Evolutionary conservation across 2,888 invertebrate genomes (phyloP), one percentile per base, ranked within the genome.

Genomic region (Ametastegia equiseti): DNA sequence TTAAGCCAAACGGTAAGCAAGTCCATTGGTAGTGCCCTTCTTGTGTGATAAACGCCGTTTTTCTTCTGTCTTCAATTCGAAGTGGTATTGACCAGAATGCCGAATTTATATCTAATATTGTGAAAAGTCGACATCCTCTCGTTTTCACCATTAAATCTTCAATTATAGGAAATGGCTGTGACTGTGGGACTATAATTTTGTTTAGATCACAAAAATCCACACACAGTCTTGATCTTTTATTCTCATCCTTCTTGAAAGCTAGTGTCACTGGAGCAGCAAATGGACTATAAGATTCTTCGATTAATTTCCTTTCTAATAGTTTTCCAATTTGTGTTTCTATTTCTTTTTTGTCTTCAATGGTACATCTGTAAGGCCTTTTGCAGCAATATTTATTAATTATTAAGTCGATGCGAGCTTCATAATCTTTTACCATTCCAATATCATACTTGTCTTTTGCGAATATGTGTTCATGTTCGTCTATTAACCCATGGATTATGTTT

Each of bases 151-250:
- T 84, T 81, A 90, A 80, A 73, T 89, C 89, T 27, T 89, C 88
- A 71, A 90, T 89, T 6, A 88, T 69, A 23, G 88, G 89, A 79
- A 89, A 89, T 9, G 88, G 88, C 82, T 88, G 88, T 30, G 89
- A 30, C 83, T 89, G 87, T 5, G 88, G 87, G 15, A 88, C 80
- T 0, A 89, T 83, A 50, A 88, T 86, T 84, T 88, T 89, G 81
- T 88, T 82, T 27, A 82, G 19, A n/a, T 80, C 80, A 2, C 45
- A 11, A 63, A 57, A 82, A 63, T 82, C 82, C 71, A 87, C 86
- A 54, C 87, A 88, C 30, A 87, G 33, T 80, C 86, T 84, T 57
- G 85, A 80, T 84, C 82, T 88, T 82, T 84, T 85, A 57, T 83
- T 82, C 80, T 85, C 84, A 57, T 86, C 85, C 83, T 82, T 85